phyloP scores from a whole-genome alignment of 2,797 vertebrate species.

The Bothrops alternatus region DNA sequence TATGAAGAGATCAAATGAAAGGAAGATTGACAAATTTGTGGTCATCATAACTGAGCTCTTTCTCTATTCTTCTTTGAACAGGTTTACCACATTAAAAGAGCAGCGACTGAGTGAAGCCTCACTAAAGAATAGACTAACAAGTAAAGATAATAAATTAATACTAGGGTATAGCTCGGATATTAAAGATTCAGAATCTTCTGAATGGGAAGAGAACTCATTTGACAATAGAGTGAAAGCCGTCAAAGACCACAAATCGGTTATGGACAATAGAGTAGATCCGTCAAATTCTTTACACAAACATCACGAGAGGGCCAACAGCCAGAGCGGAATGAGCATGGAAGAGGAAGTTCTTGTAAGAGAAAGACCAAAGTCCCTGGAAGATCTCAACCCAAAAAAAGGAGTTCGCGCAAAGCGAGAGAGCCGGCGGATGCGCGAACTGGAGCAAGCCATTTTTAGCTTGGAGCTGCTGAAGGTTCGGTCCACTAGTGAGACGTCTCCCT shows the following conservation, averaged over 20 bases:
- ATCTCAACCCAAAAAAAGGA: slow-evolving; percentile 85
- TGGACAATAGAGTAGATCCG: slow-evolving; percentile 62
- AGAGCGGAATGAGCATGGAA: slow-evolving; percentile 56
- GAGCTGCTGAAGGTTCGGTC: slow-evolving; percentile 93
- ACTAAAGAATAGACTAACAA: slow-evolving; percentile 70
- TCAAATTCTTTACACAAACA: slow-evolving; percentile 47
- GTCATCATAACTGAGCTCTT: background rate
- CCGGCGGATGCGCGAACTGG: slow-evolving; percentile 92
- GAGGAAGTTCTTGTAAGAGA: slow-evolving; percentile 77
- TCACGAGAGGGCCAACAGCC: slow-evolving; percentile 68
- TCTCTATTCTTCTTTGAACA: slow-evolving; percentile 56
- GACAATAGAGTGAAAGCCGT: slow-evolving; percentile 75
- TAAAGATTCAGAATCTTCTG: slow-evolving; percentile 81
- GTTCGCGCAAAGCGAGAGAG: slow-evolving; percentile 91
- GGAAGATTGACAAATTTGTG: fast-evolving
- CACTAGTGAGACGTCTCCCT: slow-evolving; percentile 79
- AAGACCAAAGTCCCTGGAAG: slow-evolving; percentile 75
- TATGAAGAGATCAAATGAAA: background rate
- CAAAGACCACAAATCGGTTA: slow-evolving; percentile 63
- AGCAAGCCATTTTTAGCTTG: slow-evolving; percentile 95
- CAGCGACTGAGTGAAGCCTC: slow-evolving; percentile 69
- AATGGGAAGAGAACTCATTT: slow-evolving; percentile 83
- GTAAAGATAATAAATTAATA: slow-evolving; percentile 43
- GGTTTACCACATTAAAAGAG: slow-evolving; percentile 78
- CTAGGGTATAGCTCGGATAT: slow-evolving; percentile 60